A percentile compares a stretch with the other conserved stretches of the same genome.
phyloP scores from a whole-genome alignment of 2,113 vertebrate species.

The Apteryx mantelli region DNA sequence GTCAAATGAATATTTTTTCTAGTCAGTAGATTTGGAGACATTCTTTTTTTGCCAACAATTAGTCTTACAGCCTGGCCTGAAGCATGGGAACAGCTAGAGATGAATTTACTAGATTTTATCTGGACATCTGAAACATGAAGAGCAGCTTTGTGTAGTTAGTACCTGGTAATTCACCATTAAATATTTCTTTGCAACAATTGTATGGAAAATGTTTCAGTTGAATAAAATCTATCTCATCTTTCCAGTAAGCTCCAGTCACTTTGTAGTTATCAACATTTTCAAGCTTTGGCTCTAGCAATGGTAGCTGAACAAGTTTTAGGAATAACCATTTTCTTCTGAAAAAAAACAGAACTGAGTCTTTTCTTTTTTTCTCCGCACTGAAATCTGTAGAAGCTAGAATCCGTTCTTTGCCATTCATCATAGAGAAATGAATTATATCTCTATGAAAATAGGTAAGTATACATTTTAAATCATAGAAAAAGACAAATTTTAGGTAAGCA shows the following conservation, averaged over 20 bases:
- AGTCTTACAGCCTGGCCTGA: neutral
- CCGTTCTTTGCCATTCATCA: neutral
- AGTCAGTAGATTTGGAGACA: neutral
- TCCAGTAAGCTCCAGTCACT: neutral
- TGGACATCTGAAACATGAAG: neutral
- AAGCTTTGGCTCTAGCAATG: neutral
- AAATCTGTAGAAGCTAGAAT: neutral
- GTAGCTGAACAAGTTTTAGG: neutral
- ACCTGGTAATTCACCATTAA: neutral
- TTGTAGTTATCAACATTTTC: neutral
- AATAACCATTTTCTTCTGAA: neutral
- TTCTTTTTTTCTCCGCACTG: neutral
- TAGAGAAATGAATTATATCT: neutral
- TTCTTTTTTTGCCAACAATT: neutral
- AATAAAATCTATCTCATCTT: neutral
- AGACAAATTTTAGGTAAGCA: neutral
- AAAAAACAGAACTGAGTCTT: neutral
- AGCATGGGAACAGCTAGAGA: neutral
- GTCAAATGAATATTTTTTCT: neutral
- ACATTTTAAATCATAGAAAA: neutral
- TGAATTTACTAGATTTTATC: neutral
- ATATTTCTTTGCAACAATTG: neutral
- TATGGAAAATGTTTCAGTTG: neutral
- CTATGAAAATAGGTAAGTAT: neutral
- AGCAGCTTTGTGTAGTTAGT: neutral